These are phyloP conservation scores for Xenus cinereus DNA, from an alignment of 2,113 vertebrate genomes.

Conservation along the genomic window DNA sequence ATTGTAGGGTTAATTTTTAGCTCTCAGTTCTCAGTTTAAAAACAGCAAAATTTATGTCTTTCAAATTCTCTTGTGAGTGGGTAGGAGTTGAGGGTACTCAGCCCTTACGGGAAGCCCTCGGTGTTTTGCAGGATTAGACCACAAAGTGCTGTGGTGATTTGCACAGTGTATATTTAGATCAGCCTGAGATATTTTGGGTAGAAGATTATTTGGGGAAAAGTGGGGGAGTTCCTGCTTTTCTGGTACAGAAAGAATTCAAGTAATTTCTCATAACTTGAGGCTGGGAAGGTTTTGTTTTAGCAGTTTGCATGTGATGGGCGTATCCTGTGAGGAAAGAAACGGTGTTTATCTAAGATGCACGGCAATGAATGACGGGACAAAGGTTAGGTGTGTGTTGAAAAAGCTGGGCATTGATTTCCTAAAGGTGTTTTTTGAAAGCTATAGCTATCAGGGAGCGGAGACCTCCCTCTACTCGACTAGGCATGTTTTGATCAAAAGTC, in stretches of 20 bases:
- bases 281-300: constrained; percentile 11
- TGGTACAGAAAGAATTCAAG: neutral
- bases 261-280: neutral
- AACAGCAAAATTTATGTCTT: neutral
- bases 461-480: neutral
- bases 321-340: constrained; percentile 9
- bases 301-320: neutral
- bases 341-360: constrained; percentile 20
- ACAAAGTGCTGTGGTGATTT: neutral
- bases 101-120: neutral
- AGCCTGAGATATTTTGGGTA: neutral
- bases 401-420: constrained; percentile 40
- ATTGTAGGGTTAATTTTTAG: neutral
- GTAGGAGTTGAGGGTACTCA: constrained; percentile 17
- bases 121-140: constrained; percentile 6
- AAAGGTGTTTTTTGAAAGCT: neutral
- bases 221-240: constrained; percentile 34
- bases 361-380: constrained; percentile 28
- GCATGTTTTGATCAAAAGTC: constrained; percentile 39
- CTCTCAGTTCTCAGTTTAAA: neutral
- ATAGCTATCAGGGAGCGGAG: neutral
- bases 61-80: neutral
- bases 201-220: constrained; percentile 28
- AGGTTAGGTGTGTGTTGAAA: constrained; percentile 46
- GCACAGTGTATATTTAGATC: neutral